phyloP scores from a whole-genome alignment of 1,140 invertebrate genomes.

The Drosophila neocordata region DNA sequence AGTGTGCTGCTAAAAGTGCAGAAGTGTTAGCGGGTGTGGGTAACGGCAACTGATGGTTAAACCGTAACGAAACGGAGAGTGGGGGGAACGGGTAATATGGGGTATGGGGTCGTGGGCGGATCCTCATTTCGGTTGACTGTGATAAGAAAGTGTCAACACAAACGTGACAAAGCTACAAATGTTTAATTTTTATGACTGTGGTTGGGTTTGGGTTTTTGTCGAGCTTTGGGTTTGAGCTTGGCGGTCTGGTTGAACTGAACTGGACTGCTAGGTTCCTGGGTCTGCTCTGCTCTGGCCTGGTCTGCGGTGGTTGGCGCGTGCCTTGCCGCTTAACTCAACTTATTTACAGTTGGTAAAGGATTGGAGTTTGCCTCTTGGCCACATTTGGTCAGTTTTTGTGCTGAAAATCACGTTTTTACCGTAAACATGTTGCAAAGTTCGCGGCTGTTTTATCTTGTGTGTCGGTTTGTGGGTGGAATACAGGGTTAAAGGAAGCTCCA shows the following conservation, averaged over 20 bases:
- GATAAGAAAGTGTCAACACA: conserved; percentile 81
- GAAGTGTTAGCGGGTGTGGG: not conserved
- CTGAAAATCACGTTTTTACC: conserved; percentile 80
- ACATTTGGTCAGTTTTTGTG: conserved; percentile 76
- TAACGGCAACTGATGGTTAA: not conserved
- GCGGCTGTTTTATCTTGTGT: conserved; percentile 66
- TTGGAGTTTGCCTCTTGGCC: conserved; percentile 52
- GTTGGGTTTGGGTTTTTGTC: conserved; percentile 14
- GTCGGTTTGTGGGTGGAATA: not conserved
- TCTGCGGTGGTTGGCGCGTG: conserved; percentile 39
- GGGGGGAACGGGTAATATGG: too few species aligned
- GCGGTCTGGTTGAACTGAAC: not conserved
- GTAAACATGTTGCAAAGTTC: conserved; percentile 81
- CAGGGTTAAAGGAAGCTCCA: conserved; percentile 51
- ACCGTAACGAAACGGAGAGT: not conserved
- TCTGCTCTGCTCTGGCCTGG: not conserved
- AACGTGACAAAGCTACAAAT: conserved; percentile 81
- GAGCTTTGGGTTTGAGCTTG: not conserved
- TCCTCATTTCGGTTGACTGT: conserved; percentile 55
- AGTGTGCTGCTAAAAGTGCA: conserved; percentile 20
- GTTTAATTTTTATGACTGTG: conserved; percentile 78
- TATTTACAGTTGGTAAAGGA: conserved; percentile 73
- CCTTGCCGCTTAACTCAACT: conserved; percentile 69
- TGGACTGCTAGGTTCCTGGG: not conserved
- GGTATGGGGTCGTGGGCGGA: not conserved